A percentile compares a stretch with the other conserved stretches of the same genome.
Conservation (phyloP, 2,888 invertebrate genomes). For the Drosophila prostipennis region DNA sequence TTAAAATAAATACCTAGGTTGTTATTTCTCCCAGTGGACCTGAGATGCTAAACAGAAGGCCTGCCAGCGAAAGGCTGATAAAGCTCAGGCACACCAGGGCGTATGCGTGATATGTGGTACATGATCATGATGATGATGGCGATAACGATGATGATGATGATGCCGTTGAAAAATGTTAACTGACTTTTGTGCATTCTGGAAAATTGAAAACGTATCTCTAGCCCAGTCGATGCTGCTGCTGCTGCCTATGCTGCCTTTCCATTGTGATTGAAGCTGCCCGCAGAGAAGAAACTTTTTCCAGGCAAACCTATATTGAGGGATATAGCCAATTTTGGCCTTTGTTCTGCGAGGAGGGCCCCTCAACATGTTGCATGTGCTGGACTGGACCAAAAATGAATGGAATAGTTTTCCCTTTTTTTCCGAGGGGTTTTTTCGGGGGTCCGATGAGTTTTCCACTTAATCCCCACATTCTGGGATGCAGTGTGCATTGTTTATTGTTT, state of each 20-base stretch:
- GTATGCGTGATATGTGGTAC: conserved; percentile 31
- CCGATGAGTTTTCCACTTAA: conserved; percentile 22
- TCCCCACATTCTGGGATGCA: conserved; percentile 27
- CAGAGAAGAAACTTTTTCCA: conserved; percentile 39
- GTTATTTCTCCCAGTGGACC: not conserved
- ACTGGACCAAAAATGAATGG: conserved; percentile 19
- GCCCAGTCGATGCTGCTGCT: conserved; percentile 7
- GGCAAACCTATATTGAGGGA: conserved; percentile 35
- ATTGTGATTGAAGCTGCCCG: conserved; percentile 37
- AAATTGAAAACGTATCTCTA: conserved; percentile 43
- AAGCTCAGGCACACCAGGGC: conserved; percentile 42
- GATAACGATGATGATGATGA: conserved; percentile 13
- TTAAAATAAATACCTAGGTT: too few relatives aligned
- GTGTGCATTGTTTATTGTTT: conserved; percentile 50
- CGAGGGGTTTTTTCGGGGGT: conserved; percentile 3
- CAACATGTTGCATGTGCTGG: conserved; percentile 51
- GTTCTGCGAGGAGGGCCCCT: conserved; percentile 5
- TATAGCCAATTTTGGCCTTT: conserved; percentile 44
- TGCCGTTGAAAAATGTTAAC: conserved; percentile 33
- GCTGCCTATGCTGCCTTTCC: not conserved
- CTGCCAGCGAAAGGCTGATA: conserved; percentile 38
- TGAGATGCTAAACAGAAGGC: conserved; percentile 32
- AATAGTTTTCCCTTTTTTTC: conserved; percentile 38
- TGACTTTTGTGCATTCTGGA: conserved; percentile 43
- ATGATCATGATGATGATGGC: conserved; percentile 21